Evolutionary conservation across 1,140 invertebrate genomes (phyloP).

Genomic region (Micrasema longulum): DNA sequence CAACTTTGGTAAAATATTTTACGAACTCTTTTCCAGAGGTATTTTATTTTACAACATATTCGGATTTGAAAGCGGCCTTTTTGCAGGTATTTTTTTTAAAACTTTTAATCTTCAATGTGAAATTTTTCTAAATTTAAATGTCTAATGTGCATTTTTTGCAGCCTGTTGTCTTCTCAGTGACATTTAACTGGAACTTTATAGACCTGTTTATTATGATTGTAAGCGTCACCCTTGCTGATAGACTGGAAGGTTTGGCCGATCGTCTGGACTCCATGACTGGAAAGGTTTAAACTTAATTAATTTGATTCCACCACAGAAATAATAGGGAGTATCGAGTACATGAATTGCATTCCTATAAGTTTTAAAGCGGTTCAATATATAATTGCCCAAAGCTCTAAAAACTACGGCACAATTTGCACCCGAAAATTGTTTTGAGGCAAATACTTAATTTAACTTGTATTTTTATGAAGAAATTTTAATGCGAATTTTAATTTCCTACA

Average conservation of each 20-base stretch:
- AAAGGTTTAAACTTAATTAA: no score
- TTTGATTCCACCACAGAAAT: neutral
- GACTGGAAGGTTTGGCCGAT: conserved; percentile 70
- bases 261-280: conserved; percentile 64
- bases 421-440: no score
- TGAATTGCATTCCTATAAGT: no score
- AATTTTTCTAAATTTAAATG: no score
- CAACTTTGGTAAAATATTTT: conserved; percentile 9
- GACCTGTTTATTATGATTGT: conserved; percentile 75
- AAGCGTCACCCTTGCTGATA: conserved; percentile 68
- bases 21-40: conserved; percentile 24
- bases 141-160: conserved; percentile 26
- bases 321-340: neutral
- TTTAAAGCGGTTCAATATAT: no score
- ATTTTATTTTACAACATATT: conserved; percentile 22
- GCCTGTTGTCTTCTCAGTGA: conserved; percentile 62
- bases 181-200: conserved; percentile 74
- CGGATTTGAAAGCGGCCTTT: conserved; percentile 1
- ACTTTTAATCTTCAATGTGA: neutral
- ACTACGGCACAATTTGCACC: no score
- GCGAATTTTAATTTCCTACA: no score
- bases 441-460: no score
- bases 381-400: no score
- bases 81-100: conserved; percentile 1
- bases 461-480: no score